Base-by-base conservation (phyloP, 2,797 vertebrate genomes). In the Cetoscarus ocellatus region DNA sequence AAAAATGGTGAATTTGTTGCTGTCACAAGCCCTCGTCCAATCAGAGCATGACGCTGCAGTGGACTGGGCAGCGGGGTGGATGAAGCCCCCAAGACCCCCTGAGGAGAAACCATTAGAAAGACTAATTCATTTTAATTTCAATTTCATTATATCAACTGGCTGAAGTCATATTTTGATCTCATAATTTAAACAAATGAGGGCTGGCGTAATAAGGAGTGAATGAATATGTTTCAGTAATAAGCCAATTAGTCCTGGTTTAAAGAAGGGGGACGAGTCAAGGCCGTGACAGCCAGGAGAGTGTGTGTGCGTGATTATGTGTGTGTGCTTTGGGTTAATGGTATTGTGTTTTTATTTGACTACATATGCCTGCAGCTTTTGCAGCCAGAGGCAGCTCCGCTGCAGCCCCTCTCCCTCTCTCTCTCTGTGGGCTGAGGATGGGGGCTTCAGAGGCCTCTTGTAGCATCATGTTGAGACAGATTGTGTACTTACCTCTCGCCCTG, bases 401-500 rank as follows among this genome's bases (percentile, higher is more conserved):
- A 50, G 55, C 71, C 70, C 73, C 71, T 61, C 60, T 36, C 70
- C 73, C 71, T 61, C 60, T 36, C 38, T 38, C 36, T 39, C 38
- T 39, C 60, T 36, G 71, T 11, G 44, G 43, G 44, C 53, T 66
- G 45, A 17, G 49, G 49, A 51, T 27, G 49, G 36, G 11, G 8
- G 82, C 75, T 82, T 83, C 27, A 72, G 63, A 84, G 84, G 83
- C 85, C 74, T 84, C 79, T 82, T 72, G 84, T 67, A 70, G 76
- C 81, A 58, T 27, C 27, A 27, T 73, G 83, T 75, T 62, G 85
- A 78, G 84, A 85, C 76, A 64, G 81, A 77, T 59, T 69, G 82
- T 76, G 84, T 80, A 36, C 94, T 90, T 93, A 97, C 97, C 96
- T 92, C 93, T 98, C 97, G 86, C 96, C 96, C 94, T 98, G 97